These are phyloP conservation scores for Azorinus chamasolen DNA, from an alignment of 2,888 invertebrate species.

Conservation along the genomic window DNA sequence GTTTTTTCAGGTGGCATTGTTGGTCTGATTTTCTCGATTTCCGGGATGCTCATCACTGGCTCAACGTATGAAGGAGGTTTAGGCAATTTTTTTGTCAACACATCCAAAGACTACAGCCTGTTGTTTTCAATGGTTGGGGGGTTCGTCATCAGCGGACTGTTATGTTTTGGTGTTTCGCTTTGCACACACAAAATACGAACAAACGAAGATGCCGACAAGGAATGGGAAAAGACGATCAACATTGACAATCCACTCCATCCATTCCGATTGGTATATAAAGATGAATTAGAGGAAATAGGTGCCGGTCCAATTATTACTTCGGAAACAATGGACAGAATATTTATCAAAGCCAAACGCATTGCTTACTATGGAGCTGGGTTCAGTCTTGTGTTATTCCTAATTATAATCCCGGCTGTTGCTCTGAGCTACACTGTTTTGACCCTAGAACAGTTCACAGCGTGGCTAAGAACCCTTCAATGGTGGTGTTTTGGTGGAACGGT, in stretches of 20 bases:
- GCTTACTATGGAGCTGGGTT: slow-evolving; percentile 47
- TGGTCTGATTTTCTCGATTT: slow-evolving; percentile 68
- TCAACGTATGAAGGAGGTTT: slow-evolving; percentile 76
- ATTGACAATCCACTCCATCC: slow-evolving; percentile 79
- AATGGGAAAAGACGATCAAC: slow-evolving; percentile 77
- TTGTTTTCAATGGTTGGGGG: slow-evolving; percentile 70
- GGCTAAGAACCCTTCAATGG: slow-evolving; percentile 58
- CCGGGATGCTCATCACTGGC: slow-evolving; percentile 69
- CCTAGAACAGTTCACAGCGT: slow-evolving; percentile 53
- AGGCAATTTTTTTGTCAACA: slow-evolving; percentile 73
- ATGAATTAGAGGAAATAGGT: slow-evolving; percentile 69
- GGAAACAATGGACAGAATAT: slow-evolving; percentile 59
- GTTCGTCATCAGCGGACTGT: slow-evolving; percentile 66
- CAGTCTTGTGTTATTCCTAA: slow-evolving; percentile 53
- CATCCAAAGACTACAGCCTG: slow-evolving; percentile 74
- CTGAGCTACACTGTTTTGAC: slow-evolving; percentile 52
- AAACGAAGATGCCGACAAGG: slow-evolving; percentile 53
- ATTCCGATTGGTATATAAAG: slow-evolving; percentile 68
- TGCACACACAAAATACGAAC: slow-evolving; percentile 67
- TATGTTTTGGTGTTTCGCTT: slow-evolving; percentile 74
- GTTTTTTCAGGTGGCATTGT: slow-evolving; percentile 68
- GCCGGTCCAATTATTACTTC: slow-evolving; percentile 50
- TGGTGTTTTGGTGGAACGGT: slow-evolving; percentile 54
- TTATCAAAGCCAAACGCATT: slow-evolving; percentile 48
- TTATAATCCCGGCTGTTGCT: slow-evolving; percentile 55